Percentiles rank a stretch among this genome's conserved stretches.
These are phyloP conservation scores for Nesoenas mayeri DNA, from an alignment of 2,113 vertebrate species.

Conservation along the genomic window DNA sequence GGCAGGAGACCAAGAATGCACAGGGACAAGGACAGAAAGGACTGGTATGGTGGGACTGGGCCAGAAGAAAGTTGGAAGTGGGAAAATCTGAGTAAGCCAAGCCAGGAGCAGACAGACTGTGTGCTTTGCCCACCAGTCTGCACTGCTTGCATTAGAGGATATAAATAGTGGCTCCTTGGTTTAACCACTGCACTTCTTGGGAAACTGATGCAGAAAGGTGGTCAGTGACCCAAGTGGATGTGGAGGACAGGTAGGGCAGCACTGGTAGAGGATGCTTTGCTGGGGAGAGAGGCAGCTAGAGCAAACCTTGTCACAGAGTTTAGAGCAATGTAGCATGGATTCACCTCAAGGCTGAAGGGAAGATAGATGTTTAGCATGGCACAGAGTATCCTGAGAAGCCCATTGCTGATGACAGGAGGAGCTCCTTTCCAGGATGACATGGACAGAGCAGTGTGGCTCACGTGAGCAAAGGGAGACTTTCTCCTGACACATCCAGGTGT, in stretches of 20 bases:
- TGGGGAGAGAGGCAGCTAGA: neutral
- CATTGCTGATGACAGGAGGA: neutral
- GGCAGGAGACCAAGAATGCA: neutral
- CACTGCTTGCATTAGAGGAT: neutral
- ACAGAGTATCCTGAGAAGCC: neutral
- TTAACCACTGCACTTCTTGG: neutral
- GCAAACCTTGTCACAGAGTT: neutral
- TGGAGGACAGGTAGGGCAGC: neutral
- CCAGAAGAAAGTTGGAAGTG: neutral
- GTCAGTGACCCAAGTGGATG: neutral
- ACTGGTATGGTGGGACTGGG: neutral
- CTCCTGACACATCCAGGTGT: rapidly evolving
- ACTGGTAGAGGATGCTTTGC: neutral
- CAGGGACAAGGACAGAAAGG: neutral
- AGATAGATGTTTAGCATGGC: neutral
- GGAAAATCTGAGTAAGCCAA: neutral
- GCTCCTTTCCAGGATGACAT: neutral
- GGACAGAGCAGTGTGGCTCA: neutral
- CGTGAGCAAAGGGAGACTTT: neutral
- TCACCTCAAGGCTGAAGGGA: neutral
- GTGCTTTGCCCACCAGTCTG: neutral
- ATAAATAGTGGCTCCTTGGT: neutral
- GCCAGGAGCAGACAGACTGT: neutral
- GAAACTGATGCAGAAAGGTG: neutral
- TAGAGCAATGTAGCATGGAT: neutral